phyloP scores from a whole-genome alignment of 2,888 invertebrate species.

The Andrena praecox region DNA sequence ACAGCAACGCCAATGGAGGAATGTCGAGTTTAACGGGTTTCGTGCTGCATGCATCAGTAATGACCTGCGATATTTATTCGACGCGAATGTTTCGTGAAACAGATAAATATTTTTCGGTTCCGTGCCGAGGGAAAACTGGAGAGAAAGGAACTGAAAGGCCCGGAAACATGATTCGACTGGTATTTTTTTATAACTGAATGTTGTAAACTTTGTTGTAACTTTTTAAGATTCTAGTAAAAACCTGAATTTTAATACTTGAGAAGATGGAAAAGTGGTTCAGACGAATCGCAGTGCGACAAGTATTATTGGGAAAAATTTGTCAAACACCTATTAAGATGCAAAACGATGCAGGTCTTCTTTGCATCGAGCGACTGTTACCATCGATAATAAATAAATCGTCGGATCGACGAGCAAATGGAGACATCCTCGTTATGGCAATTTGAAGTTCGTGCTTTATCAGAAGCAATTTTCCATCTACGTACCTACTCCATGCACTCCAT shows the following conservation, averaged over 20 bases:
- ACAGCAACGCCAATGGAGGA: background rate
- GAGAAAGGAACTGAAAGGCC: no score
- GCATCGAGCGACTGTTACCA: background rate
- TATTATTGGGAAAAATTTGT: conserved; percentile 2
- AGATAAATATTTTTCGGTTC: no score
- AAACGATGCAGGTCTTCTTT: background rate
- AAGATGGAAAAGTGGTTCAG: no score
- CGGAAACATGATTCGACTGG: no score
- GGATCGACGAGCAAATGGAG: conserved; percentile 18
- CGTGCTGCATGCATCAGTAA: background rate
- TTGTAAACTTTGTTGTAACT: no score
- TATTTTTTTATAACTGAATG: no score
- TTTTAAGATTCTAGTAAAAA: no score
- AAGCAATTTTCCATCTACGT: conserved; percentile 44
- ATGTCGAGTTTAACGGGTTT: background rate
- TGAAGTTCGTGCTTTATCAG: conserved; percentile 24
- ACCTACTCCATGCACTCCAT: conserved; percentile 9
- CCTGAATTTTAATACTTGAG: no score
- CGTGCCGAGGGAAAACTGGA: no score
- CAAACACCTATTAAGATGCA: background rate
- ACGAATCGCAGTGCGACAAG: no score
- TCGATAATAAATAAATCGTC: conserved; percentile 30
- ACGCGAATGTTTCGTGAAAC: no score
- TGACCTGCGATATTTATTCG: background rate
- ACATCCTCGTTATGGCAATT: conserved; percentile 11